phyloP scores from a whole-genome alignment of 1,140 invertebrate species.

The Camponotus vicinus region DNA sequence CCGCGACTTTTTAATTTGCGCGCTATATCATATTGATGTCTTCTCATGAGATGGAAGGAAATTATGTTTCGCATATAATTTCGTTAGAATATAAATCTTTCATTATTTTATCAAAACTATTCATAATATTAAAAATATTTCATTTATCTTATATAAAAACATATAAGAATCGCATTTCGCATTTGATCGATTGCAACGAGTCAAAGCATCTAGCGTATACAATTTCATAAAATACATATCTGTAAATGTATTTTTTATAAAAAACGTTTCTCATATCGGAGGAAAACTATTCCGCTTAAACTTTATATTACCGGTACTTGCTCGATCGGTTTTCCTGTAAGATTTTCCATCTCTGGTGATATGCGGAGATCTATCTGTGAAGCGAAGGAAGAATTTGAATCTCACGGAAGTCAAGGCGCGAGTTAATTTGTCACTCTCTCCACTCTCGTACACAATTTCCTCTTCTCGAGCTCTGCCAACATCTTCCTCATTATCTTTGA shows the following conservation, averaged over 20 bases:
- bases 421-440: conserved; percentile 66
- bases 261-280: conserved; percentile 54
- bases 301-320: conserved; percentile 45
- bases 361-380: conserved; percentile 10
- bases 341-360: conserved; percentile 54
- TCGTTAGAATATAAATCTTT: too few species aligned
- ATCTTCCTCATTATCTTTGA: conserved; percentile 55
- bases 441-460: conserved; percentile 30
- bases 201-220: conserved; percentile 19
- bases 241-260: conserved; percentile 14
- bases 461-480: conserved; percentile 23
- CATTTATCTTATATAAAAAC: too few species aligned
- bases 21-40: background rate
- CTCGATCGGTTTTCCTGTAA: conserved; percentile 58
- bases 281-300: conserved; percentile 68
- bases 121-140: too few species aligned
- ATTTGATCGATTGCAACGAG: background rate
- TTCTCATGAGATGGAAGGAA: conserved; percentile 2
- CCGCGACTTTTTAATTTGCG: conserved; percentile 39
- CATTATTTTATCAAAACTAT: too few species aligned
- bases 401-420: conserved; percentile 54
- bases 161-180: background rate
- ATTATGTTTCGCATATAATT: conserved; percentile 16
- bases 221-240: background rate
- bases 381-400: conserved; percentile 42